These are phyloP conservation scores for Torymus auratus DNA, from an alignment of 2,888 invertebrate genomes.

Conservation along the genomic window DNA sequence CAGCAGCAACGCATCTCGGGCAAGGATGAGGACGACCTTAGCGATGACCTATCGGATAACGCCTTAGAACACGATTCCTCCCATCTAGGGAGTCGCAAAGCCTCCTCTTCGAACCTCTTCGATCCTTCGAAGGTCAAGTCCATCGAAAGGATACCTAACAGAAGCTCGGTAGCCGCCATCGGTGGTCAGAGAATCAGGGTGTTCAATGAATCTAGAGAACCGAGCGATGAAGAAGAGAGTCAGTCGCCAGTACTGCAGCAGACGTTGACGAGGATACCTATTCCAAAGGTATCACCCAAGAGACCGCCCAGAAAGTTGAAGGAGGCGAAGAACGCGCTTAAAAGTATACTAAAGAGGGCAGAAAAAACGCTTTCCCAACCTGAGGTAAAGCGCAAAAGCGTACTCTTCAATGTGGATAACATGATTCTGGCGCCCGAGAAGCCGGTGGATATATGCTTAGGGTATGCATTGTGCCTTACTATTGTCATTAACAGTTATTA, in stretches of 20 bases:
- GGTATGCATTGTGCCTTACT: constrained; percentile 1
- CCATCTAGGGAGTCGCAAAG: neutral
- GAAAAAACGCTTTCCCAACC: constrained; percentile 57
- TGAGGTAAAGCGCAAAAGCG: constrained; percentile 69
- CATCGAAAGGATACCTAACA: constrained; percentile 73
- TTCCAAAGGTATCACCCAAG: constrained; percentile 79
- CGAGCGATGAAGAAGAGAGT: constrained; percentile 66
- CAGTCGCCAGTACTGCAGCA: neutral
- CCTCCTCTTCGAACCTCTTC: constrained; percentile 67
- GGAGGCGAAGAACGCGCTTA: constrained; percentile 73
- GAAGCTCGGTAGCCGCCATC: constrained; percentile 78
- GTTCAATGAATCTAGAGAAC: constrained; percentile 78
- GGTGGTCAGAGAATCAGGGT: constrained; percentile 84
- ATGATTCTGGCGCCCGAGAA: constrained; percentile 75
- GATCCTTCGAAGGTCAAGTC: constrained; percentile 74
- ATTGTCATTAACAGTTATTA: neutral
- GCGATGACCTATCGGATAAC: constrained; percentile 75
- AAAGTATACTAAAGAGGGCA: constrained; percentile 70
- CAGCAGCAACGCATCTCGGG: constrained; percentile 41
- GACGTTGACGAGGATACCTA: constrained; percentile 70
- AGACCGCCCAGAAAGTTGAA: constrained; percentile 81
- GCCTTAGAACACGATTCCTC: constrained; percentile 67
- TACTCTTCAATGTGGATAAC: constrained; percentile 74
- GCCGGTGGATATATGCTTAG: constrained; percentile 55
- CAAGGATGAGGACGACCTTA: constrained; percentile 75